Percentiles rank a stretch among this genome's conserved stretches.
Evolutionary conservation across 2,888 invertebrate genomes (phyloP).

Genomic region (Physocephala rufipes): DNA sequence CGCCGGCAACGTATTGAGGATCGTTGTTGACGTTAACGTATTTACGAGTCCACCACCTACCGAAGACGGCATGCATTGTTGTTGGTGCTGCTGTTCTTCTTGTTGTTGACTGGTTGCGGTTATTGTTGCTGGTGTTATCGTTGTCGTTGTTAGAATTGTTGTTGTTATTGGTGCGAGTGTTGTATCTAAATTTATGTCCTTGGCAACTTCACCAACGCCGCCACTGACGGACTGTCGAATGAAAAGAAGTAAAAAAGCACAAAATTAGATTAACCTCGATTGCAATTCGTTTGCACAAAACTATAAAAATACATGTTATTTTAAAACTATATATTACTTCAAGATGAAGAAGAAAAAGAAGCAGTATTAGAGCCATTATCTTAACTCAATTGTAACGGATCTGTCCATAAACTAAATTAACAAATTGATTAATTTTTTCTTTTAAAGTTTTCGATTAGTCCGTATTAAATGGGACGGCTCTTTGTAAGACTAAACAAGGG

Average conservation of each 20-base stretch:
- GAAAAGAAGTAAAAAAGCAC: neutral
- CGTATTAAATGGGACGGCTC: no score
- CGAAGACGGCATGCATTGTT: constrained; percentile 45
- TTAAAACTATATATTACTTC: no score
- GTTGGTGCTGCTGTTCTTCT: constrained; percentile 40
- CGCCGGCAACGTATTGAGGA: constrained; percentile 42
- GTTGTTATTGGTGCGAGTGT: constrained; percentile 35
- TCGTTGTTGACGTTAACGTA: constrained; percentile 46
- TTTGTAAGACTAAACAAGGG: no score
- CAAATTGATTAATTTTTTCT: no score
- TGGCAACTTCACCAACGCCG: constrained; percentile 47
- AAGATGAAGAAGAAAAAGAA: no score
- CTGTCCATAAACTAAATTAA: no score
- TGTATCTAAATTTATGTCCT: constrained; percentile 41
- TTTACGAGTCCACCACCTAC: constrained; percentile 45
- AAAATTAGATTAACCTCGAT: neutral
- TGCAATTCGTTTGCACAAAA: no score
- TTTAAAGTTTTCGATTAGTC: no score
- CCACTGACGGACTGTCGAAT: constrained; percentile 46
- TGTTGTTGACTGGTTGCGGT: constrained; percentile 42
- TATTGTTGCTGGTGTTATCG: constrained; percentile 42
- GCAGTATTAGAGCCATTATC: no score
- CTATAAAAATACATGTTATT: no score
- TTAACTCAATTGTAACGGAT: neutral
- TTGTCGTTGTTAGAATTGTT: constrained; percentile 43